phyloP scores from a whole-genome alignment of 2,113 vertebrate species.

The Nesogale talazaci region DNA sequence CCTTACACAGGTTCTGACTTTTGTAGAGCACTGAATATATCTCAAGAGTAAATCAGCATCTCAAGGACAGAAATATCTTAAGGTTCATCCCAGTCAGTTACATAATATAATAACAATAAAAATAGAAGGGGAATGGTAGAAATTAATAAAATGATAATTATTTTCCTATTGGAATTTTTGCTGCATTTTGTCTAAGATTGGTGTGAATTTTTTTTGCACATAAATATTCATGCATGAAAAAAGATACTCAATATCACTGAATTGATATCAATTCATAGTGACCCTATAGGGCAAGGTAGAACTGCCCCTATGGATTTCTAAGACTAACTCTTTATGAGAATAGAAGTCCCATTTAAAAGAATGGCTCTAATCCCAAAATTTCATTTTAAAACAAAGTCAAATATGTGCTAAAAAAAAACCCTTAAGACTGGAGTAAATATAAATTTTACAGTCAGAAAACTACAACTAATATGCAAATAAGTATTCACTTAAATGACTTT shows the following conservation, averaged over 20 bases:
- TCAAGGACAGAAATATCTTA: neutral
- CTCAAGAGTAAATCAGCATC: neutral
- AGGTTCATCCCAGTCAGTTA: neutral
- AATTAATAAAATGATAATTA: neutral
- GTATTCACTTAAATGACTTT: neutral
- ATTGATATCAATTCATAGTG: no score
- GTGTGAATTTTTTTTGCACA: conserved; percentile 9
- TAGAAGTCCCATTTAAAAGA: no score
- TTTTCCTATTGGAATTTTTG: conserved; percentile 27
- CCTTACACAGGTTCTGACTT: neutral
- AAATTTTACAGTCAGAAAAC: conserved; percentile 33
- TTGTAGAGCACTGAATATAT: neutral
- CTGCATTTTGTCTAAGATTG: conserved; percentile 5
- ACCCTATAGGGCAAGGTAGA: no score
- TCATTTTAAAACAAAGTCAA: neutral
- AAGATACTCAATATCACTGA: no score
- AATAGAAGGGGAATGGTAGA: conserved; percentile 3
- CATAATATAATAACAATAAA: conserved; percentile 17
- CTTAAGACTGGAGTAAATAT: neutral
- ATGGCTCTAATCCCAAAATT: neutral
- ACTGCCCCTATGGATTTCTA: no score
- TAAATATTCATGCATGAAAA: neutral
- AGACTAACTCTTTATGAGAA: no score
- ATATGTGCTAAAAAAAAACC: neutral
- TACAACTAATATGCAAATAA: neutral